These are phyloP conservation scores for Todiramphus saurophagus DNA, from an alignment of 2,113 vertebrate species.

Conservation along the genomic window DNA sequence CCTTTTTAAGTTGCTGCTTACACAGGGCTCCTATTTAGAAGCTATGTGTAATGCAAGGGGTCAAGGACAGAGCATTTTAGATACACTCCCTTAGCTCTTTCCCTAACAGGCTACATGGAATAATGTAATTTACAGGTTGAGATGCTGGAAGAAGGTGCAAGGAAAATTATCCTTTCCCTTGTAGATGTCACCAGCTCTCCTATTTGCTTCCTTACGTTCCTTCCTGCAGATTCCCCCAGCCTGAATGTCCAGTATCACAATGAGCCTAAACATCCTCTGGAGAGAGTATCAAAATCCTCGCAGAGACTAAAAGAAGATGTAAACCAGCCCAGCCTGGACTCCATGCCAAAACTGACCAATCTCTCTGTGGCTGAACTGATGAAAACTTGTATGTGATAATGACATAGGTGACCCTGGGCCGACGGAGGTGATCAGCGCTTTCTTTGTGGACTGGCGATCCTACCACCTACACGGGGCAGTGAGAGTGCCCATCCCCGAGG, in stretches of 20 bases:
- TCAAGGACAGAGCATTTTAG: neutral
- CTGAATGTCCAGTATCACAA: neutral
- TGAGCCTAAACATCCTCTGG: neutral
- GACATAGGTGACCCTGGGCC: neutral
- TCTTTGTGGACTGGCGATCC: rapidly evolving
- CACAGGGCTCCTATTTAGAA: neutral
- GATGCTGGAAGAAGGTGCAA: neutral
- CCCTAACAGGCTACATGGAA: neutral
- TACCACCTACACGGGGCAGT: neutral
- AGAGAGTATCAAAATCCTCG: neutral
- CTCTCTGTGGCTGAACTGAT: neutral
- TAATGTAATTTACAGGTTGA: neutral
- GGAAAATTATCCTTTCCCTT: neutral
- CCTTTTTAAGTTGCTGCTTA: neutral
- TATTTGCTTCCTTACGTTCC: neutral
- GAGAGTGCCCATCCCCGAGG: neutral
- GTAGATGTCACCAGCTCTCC: neutral
- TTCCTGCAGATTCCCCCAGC: neutral
- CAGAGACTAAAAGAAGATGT: neutral
- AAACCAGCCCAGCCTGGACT: neutral
- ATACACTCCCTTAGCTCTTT: neutral
- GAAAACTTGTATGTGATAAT: neutral
- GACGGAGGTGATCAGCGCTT: neutral
- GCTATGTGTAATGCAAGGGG: neutral
- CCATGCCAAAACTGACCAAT: neutral